Conservation (phyloP, 2,888 invertebrate species). For the Tetramorium bicarinatum region DNA sequence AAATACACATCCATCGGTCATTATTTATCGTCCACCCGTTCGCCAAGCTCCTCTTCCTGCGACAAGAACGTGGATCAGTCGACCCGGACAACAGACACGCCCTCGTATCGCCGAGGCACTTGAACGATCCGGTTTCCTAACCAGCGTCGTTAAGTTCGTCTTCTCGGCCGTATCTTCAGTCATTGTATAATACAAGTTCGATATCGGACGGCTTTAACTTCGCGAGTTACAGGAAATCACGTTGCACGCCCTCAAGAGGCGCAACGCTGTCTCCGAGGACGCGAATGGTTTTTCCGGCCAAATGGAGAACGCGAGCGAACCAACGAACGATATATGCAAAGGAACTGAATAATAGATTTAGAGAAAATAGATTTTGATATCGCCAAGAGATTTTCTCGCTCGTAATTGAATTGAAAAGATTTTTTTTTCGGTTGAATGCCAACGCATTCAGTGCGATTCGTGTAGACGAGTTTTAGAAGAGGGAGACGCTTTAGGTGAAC, state of each 20-base stretch:
- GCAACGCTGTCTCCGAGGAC: too few relatives aligned
- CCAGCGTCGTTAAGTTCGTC: conserved; percentile 41
- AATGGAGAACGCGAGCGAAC: neutral
- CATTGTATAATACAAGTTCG: neutral
- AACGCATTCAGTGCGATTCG: too few relatives aligned
- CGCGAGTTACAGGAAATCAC: neutral
- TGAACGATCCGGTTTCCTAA: conserved; percentile 45
- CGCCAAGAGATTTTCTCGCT: neutral
- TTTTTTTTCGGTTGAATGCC: neutral
- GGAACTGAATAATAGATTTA: neutral
- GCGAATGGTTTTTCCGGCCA: neutral
- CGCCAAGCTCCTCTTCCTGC: conserved; percentile 5
- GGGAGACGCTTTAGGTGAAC: conserved; percentile 15
- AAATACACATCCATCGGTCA: conserved; percentile 28
- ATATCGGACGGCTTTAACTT: conserved; percentile 2
- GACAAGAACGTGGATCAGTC: conserved; percentile 5
- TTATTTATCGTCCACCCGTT: conserved; percentile 45
- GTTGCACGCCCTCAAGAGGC: neutral
- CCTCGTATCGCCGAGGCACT: conserved; percentile 8
- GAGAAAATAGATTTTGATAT: neutral
- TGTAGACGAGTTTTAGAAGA: neutral
- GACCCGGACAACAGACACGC: conserved; percentile 26
- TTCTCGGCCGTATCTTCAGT: conserved; percentile 19
- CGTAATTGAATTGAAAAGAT: neutral
- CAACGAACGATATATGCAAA: neutral